Base-by-base conservation (phyloP, 2,797 vertebrate species). In the Sebastes flavidus region DNA sequence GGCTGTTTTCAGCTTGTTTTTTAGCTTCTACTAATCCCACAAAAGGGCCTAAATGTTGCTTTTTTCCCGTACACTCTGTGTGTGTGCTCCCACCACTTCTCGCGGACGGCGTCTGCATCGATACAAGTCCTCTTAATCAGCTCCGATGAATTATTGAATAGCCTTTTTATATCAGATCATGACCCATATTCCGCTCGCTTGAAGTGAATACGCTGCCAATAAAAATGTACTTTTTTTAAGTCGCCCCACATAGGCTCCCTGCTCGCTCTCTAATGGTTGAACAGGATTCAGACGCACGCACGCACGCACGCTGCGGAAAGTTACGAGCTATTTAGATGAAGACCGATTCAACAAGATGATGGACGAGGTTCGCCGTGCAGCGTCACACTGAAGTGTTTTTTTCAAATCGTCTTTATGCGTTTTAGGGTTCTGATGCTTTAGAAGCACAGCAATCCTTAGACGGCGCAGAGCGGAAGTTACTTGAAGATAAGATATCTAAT, bases 151-250 rank as follows among this genome's bases (percentile, higher is more conserved):
- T 94, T 93, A 94, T 94, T 93, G 89, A 95, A 85, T 2, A 92
- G 82, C 81, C 89, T 92, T 93, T 93, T 91, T 91, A 92, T 91
- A 94, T 92, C 89, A 90, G 92, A 93, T 94, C 92, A 91, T 94
- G 94, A 92, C 94, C 95, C 93, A 95, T 89, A 94, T 95, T 92
- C 84, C 54, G 22, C 80, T 77, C n/a, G 77, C 86, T 91, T 86
- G 66, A 90, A 89, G 84, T 84, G 87, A 87, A 84, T 76, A 52
- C 61, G 76, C 85, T 85, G 90, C 92, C 92, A 89, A 92, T 92
- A 92, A 93, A 67, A 87, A 86, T 82, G 83, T 77, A 87, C 89
- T 86, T 91, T 87, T 89, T 89, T 83, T 20, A 85, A 93, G 85
- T 72, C 71, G 72, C 42, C 91, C 91, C 91, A 90, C 90, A 92